These are phyloP conservation scores for Megaustenia siamemsis DNA, from an alignment of 2,888 invertebrate species.

Conservation along the genomic window DNA sequence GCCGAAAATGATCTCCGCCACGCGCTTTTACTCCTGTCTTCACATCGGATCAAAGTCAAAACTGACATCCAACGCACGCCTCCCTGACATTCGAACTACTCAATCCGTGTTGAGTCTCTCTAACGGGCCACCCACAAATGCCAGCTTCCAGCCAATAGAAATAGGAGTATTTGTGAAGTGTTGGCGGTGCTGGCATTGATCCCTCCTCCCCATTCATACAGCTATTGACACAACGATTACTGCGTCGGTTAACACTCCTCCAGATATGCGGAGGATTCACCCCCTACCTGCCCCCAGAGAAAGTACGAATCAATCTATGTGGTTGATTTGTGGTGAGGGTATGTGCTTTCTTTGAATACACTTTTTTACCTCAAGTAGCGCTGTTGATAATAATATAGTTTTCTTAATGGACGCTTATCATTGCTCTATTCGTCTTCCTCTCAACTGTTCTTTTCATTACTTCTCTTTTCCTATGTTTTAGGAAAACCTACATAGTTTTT, in stretches of 20 bases:
- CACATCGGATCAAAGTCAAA: not conserved
- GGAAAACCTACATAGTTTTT: too few relatives aligned
- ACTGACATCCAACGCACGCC: constrained; percentile 31
- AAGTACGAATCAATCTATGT: constrained; percentile 23
- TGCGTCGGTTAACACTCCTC: not conserved
- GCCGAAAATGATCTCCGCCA: constrained; percentile 31
- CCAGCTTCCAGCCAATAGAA: constrained; percentile 7
- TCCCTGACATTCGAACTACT: not conserved
- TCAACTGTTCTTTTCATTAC: too few relatives aligned
- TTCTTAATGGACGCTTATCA: not conserved
- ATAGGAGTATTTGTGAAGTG: not conserved
- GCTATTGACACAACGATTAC: constrained; percentile 11
- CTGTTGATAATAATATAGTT: not conserved
- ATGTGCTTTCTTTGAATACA: not conserved
- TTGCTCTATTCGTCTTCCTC: not conserved
- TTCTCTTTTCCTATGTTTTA: too few relatives aligned
- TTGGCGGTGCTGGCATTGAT: not conserved
- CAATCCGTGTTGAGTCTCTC: not conserved
- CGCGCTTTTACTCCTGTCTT: constrained; percentile 34
- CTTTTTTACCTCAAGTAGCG: not conserved
- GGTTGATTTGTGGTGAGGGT: not conserved
- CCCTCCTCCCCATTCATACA: constrained; percentile 19
- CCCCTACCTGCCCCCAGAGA: not conserved
- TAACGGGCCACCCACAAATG: not conserved
- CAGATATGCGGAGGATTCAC: not conserved